Conservation (phyloP, 1,140 invertebrate genomes). For the Drosophila neocordata region DNA sequence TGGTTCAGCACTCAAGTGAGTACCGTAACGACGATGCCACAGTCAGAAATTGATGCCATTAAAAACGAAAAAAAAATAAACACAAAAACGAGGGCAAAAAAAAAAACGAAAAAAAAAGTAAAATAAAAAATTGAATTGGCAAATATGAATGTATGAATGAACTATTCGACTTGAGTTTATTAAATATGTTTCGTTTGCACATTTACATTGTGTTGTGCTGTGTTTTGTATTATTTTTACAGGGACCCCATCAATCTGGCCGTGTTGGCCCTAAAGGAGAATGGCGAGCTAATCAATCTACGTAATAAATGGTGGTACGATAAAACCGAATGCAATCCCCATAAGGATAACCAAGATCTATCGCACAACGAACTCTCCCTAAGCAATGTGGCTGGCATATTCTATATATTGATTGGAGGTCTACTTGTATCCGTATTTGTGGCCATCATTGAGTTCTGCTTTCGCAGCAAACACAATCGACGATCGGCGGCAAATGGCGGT, state of each 20-base stretch:
- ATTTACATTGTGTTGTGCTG: background rate
- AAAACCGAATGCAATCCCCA: constrained; percentile 89
- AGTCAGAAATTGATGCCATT: constrained; percentile 33
- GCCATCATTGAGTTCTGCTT: constrained; percentile 97
- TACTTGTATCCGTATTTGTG: constrained; percentile 94
- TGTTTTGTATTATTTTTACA: constrained; percentile 79
- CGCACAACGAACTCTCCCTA: constrained; percentile 94
- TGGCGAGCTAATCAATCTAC: constrained; percentile 94
- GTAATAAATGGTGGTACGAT: constrained; percentile 97
- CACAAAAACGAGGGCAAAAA: constrained; percentile 1
- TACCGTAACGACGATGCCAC: constrained; percentile 19
- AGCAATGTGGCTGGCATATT: constrained; percentile 99
- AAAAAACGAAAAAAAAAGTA: constrained; percentile 16
- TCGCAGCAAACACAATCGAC: constrained; percentile 86
- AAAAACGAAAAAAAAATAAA: constrained; percentile 14
- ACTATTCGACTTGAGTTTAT: background rate
- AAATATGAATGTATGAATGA: constrained; percentile 21
- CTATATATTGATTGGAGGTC: constrained; percentile 97
- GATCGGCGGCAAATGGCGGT: constrained; percentile 35
- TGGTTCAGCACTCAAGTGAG: constrained; percentile 94
- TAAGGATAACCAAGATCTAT: constrained; percentile 87
- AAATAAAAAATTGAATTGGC: background rate
- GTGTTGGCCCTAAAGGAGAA: constrained; percentile 96
- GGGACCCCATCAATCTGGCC: constrained; percentile 94
- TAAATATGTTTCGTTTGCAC: background rate